Conservation (phyloP, 2,888 invertebrate genomes). For the Kryphioiulus occultus region DNA sequence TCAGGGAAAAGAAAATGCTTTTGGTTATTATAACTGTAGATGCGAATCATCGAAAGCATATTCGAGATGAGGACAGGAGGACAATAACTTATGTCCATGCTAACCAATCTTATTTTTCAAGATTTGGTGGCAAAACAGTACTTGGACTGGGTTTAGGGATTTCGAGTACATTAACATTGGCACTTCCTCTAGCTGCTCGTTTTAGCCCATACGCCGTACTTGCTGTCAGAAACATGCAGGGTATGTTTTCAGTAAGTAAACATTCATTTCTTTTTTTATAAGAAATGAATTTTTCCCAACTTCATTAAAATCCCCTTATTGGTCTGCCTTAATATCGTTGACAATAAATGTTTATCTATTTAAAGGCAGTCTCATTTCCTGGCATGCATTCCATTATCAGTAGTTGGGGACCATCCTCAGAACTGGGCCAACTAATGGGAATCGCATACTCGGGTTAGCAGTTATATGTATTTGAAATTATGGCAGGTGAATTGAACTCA, state of each 20-base stretch:
- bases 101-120: constrained; percentile 24
- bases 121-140: constrained; percentile 60
- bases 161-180: constrained; percentile 62
- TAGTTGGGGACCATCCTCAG: constrained; percentile 66
- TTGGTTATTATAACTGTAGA: too few relatives aligned
- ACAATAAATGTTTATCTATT: constrained; percentile 13
- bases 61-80: too few relatives aligned
- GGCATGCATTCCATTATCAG: constrained; percentile 66
- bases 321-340: not conserved
- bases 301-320: not conserved
- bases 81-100: too few relatives aligned
- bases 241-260: constrained; percentile 64
- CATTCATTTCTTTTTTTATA: not conserved
- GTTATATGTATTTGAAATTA: not conserved
- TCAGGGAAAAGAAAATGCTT: too few relatives aligned
- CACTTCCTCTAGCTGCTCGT: constrained; percentile 64
- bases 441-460: constrained; percentile 57
- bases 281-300: not conserved
- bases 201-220: constrained; percentile 62
- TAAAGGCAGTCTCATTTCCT: constrained; percentile 64
- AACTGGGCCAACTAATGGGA: constrained; percentile 60
- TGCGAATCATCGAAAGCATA: too few relatives aligned
- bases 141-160: constrained; percentile 61
- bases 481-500: not conserved
- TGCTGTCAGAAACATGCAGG: constrained; percentile 63